These are phyloP conservation scores for Eleutherodactylus coqui DNA, from an alignment of 2,797 vertebrate species.

Conservation along the genomic window DNA sequence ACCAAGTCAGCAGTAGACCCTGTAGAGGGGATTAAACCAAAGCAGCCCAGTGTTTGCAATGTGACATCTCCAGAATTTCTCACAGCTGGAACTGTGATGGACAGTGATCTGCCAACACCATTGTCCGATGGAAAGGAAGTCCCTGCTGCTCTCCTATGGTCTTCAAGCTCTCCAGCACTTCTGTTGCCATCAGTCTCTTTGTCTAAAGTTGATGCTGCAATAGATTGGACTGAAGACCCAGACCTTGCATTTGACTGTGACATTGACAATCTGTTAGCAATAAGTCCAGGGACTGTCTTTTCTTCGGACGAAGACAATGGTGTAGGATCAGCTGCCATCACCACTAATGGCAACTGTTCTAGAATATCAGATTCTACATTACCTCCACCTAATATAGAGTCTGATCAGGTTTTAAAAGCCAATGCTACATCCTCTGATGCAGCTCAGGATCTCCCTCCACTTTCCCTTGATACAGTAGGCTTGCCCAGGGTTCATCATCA, in stretches of 20 bases:
- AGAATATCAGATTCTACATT: neutral
- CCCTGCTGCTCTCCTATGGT: neutral
- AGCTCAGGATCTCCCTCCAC: neutral
- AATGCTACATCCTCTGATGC: neutral
- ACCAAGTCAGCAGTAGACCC: neutral
- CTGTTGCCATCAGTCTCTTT: neutral
- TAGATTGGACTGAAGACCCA: neutral
- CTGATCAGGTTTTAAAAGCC: neutral
- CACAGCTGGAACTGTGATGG: neutral
- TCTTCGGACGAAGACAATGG: neutral
- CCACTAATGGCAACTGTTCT: neutral
- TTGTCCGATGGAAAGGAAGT: neutral
- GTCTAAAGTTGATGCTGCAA: neutral
- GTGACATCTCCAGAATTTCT: neutral
- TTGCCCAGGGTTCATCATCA: neutral
- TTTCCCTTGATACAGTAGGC: neutral
- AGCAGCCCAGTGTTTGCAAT: neutral
- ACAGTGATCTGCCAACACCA: neutral
- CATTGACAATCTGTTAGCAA: slow-evolving; percentile 61
- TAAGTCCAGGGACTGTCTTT: neutral
- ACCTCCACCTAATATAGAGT: neutral
- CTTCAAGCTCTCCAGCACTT: neutral
- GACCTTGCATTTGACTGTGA: slow-evolving; percentile 50
- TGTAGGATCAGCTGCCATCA: no score
- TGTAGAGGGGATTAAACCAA: neutral